These are phyloP conservation scores for Myripristis jacobus DNA, from an alignment of 2,797 vertebrate species.

Conservation along the genomic window DNA sequence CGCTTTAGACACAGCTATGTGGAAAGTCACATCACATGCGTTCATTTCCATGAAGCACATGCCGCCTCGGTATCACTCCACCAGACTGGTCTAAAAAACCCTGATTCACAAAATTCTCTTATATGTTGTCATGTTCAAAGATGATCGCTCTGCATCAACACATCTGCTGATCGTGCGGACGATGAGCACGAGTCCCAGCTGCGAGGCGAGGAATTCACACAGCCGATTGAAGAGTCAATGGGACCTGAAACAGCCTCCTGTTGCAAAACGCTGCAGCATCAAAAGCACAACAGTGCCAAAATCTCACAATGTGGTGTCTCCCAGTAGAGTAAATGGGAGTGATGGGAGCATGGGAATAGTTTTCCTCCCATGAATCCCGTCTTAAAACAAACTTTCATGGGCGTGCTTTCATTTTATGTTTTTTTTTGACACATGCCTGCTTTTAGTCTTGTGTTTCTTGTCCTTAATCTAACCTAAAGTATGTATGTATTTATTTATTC, in stretches of 20 bases:
- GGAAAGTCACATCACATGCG: slow-evolving; percentile 22
- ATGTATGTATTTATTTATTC: too few species aligned
- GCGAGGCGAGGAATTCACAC: slow-evolving; percentile 9
- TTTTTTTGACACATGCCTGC: background rate
- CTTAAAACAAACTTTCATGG: background rate
- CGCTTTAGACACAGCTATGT: too few species aligned
- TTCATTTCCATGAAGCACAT: slow-evolving; percentile 1
- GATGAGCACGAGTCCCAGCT: slow-evolving; percentile 1
- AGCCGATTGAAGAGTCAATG: slow-evolving; percentile 20
- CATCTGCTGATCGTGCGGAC: background rate
- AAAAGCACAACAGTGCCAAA: background rate
- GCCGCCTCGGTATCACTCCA: background rate
- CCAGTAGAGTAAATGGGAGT: background rate
- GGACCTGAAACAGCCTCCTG: slow-evolving; percentile 11
- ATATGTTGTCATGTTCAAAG: background rate
- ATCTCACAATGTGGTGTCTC: background rate
- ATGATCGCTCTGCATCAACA: background rate
- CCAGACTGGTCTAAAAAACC: background rate
- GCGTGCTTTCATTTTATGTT: background rate
- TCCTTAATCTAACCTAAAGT: background rate
- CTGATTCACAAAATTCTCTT: background rate
- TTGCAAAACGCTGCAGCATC: background rate
- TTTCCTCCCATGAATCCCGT: background rate
- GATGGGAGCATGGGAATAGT: background rate
- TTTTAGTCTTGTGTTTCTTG: background rate